Evolutionary conservation across 2,888 invertebrate species (phyloP), one percentile per base, ranked within the genome.

Genomic region (Melanostoma mellinum): DNA sequence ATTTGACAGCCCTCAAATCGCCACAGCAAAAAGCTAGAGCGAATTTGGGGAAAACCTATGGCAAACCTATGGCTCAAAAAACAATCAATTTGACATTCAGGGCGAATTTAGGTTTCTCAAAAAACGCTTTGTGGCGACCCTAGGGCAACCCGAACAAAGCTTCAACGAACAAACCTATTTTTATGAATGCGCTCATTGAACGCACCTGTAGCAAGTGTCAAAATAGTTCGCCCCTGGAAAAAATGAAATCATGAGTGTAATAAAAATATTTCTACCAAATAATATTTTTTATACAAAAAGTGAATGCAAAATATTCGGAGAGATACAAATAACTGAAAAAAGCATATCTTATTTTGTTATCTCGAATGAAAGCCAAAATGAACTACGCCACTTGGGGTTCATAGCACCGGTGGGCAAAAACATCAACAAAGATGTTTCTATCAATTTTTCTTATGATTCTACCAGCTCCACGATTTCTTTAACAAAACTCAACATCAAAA

Each of bases 221-320:
- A n/a, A 71, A 30, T 42, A n/a, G 42, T 20, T 20, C 20, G 20
- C 20, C 1, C 1, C 20, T 20, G 20, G 20, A 20, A 20, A 20
- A 32, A 35, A 33, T 20, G 35, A 60, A 67, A 61, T 74, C 9
- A 84, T 84, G 84, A 84, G 74, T 56, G 71, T 79, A 73, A 88
- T 90, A 9, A 91, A 91, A 81, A 88, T 91, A 82, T 91, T 90
- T 85, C 76, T 91, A 33, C 91, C 91, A 1, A 63, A 86, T 58
- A 81, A 88, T 35, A 85, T 90, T 36, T 90, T 90, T 77, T 88
- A 87, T 53, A 71, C 73, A 0, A 90, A 89, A 80, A 79, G 78
- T 3, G 75, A 87, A 55, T 87, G 86, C 52, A 86, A 89, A 86
- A 87, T 91, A 40, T 91, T 87, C 78, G 91, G 91, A 10, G 90